Evolutionary conservation across 2,797 vertebrate species (phyloP).

Genomic region (Morelia viridis): DNA sequence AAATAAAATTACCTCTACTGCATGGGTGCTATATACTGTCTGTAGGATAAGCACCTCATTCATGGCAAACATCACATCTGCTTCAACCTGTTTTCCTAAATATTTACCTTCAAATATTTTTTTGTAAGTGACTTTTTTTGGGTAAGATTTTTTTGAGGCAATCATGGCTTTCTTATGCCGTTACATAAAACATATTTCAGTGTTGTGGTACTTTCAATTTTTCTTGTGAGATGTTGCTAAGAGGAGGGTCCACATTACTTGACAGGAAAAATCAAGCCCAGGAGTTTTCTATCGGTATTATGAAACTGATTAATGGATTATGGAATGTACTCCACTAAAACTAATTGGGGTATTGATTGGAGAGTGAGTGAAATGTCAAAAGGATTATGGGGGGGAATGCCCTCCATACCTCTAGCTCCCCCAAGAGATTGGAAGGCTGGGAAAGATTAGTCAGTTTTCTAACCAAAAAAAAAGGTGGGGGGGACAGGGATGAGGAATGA

Average conservation of each 20-base stretch:
- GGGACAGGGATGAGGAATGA: background rate
- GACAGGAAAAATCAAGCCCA: background rate
- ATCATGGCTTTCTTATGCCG: background rate
- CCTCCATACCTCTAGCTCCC: background rate
- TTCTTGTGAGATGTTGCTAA: background rate
- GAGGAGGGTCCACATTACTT: background rate
- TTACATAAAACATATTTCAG: background rate
- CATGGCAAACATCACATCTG: background rate
- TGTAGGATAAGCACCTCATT: background rate
- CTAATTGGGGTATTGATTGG: background rate
- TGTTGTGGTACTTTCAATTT: background rate
- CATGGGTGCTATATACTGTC: too few species aligned
- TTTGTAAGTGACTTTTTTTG: too few species aligned
- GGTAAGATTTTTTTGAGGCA: background rate
- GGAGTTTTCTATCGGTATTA: background rate
- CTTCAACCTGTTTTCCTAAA: background rate
- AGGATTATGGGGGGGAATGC: background rate
- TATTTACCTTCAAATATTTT: background rate
- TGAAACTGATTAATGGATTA: background rate
- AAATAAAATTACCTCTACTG: too few species aligned
- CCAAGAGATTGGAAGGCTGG: background rate
- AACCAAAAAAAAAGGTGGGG: background rate
- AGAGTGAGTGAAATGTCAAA: background rate
- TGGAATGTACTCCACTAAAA: background rate
- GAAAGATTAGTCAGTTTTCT: background rate